Evolutionary conservation across 2,888 invertebrate species (phyloP).

Genomic region (Aspidiotus rigidus): DNA sequence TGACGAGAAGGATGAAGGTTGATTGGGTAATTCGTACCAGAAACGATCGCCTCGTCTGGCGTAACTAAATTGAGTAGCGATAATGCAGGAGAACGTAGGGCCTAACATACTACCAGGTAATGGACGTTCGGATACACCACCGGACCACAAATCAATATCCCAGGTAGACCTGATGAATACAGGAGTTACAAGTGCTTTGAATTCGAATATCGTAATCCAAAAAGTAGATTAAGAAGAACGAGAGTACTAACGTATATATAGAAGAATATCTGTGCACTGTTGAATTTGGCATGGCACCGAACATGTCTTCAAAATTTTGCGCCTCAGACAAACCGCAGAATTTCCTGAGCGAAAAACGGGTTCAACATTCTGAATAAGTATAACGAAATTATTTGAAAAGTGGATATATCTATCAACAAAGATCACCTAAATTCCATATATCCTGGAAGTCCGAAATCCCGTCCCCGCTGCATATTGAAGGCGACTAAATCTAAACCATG

Average conservation of each 20-base stretch:
- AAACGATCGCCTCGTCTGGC: constrained; percentile 83
- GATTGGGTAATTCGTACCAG: constrained; percentile 87
- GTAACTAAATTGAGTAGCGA: constrained; percentile 86
- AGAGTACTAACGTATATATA: constrained; percentile 61
- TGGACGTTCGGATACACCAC: constrained; percentile 83
- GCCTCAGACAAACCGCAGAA: constrained; percentile 78
- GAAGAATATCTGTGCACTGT: constrained; percentile 72
- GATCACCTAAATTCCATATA: constrained; percentile 73
- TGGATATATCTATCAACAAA: neutral
- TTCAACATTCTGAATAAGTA: neutral
- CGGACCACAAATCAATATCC: constrained; percentile 91
- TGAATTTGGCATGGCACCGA: constrained; percentile 79
- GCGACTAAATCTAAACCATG: constrained; percentile 86
- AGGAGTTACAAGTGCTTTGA: too few species aligned
- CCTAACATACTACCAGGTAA: constrained; percentile 87
- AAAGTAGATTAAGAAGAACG: neutral
- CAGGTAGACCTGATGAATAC: constrained; percentile 59
- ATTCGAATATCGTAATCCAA: neutral
- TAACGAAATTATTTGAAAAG: neutral
- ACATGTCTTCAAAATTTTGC: constrained; percentile 67
- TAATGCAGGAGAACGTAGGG: constrained; percentile 86
- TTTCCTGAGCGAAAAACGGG: constrained; percentile 49
- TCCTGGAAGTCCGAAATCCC: constrained; percentile 83
- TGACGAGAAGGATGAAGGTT: constrained; percentile 79
- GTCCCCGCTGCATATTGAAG: constrained; percentile 85